Conservation (phyloP, 1,140 invertebrate genomes). For the Aphidius gifuensis region DNA sequence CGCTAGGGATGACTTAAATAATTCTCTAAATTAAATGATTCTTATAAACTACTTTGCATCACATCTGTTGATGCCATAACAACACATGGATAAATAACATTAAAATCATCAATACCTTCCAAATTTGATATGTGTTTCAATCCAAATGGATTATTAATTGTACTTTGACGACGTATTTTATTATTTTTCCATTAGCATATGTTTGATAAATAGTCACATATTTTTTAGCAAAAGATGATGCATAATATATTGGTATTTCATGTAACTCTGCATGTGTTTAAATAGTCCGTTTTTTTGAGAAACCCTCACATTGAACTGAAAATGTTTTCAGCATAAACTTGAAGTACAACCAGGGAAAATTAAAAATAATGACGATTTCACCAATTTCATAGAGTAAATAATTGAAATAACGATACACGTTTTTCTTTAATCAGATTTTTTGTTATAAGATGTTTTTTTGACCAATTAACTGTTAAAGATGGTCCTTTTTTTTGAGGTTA, state of each 20-base stretch:
- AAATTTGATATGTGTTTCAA: slow-evolving; percentile 99
- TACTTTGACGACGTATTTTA: slow-evolving; percentile 91
- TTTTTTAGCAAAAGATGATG: slow-evolving; percentile 97
- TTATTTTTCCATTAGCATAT: slow-evolving; percentile 99
- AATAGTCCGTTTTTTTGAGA: too few species aligned
- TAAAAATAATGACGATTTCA: too few species aligned
- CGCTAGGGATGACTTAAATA: slow-evolving; percentile 98
- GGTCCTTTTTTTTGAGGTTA: too few species aligned
- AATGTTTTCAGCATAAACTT: too few species aligned
- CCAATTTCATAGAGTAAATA: too few species aligned
- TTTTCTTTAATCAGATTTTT: too few species aligned
- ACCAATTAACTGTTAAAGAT: too few species aligned
- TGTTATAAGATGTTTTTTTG: too few species aligned
- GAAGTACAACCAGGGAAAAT: too few species aligned
- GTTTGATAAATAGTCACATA: slow-evolving; percentile 99
- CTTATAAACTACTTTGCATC: slow-evolving; percentile 98
- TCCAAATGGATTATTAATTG: slow-evolving; percentile 98
- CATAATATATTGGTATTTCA: slow-evolving; percentile 99
- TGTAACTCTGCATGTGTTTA: slow-evolving; percentile 97
- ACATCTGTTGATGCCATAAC: slow-evolving; percentile 99
- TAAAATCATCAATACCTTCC: slow-evolving; percentile 99
- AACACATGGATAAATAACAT: slow-evolving; percentile 98
- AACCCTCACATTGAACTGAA: too few species aligned
- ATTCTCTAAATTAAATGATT: too few species aligned
- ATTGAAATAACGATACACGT: too few species aligned